Evolutionary conservation across 1,140 invertebrate species (phyloP).

Genomic region (Micrasema minimum): DNA sequence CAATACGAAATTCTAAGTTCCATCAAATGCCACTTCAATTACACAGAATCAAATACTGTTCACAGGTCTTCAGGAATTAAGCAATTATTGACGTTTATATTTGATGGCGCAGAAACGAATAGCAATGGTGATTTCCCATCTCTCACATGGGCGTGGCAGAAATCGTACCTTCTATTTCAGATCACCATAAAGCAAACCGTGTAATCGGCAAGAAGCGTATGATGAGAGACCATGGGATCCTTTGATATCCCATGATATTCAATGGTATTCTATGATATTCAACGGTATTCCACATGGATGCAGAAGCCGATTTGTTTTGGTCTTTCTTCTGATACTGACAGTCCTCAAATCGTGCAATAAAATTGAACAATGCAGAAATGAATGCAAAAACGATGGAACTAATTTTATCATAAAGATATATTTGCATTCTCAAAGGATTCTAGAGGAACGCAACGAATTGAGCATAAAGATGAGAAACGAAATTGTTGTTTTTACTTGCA

Average conservation of each 20-base stretch:
- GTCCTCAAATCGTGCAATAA: not conserved
- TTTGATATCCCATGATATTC: no score
- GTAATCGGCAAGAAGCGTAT: slow-evolving; percentile 6
- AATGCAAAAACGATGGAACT: no score
- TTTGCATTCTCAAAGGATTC: no score
- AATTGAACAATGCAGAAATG: no score
- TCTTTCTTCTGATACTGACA: not conserved
- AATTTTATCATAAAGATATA: no score
- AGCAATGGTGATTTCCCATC: not conserved
- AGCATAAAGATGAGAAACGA: no score
- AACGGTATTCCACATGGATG: not conserved
- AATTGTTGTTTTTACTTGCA: no score
- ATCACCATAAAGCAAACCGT: slow-evolving; percentile 28
- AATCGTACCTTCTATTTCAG: not conserved
- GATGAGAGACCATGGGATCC: not conserved
- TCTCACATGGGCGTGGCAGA: not conserved
- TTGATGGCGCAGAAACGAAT: not conserved
- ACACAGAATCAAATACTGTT: no score
- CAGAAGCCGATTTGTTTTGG: not conserved
- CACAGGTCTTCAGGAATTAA: not conserved
- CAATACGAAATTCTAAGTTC: no score
- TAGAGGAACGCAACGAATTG: no score
- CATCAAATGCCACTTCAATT: no score
- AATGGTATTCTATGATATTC: not conserved
- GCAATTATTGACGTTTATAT: slow-evolving; percentile 5